These are phyloP conservation scores for Papilio machaon DNA, from an alignment of 1,140 invertebrate species.

Conservation along the genomic window DNA sequence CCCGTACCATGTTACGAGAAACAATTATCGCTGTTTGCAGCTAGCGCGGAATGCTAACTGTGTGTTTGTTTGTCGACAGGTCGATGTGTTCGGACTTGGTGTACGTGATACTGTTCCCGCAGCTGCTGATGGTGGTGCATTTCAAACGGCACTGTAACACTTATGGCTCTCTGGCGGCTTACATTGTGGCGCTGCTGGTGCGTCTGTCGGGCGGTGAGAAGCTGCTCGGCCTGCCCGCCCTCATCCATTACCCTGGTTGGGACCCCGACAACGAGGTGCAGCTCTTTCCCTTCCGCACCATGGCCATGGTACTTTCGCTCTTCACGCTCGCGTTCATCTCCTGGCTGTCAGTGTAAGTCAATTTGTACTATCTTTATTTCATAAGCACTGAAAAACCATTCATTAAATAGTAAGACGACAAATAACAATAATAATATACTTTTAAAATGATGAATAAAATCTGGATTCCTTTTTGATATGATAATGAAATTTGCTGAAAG, in stretches of 20 bases:
- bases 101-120: constrained; percentile 98
- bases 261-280: constrained; percentile 87
- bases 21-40: neutral
- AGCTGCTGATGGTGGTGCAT: constrained; percentile 98
- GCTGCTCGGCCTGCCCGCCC: constrained; percentile 89
- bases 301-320: constrained; percentile 93
- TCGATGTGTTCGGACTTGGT: constrained; percentile 98
- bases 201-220: constrained; percentile 93
- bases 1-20: too few species aligned
- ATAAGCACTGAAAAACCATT: neutral
- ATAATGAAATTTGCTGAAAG: neutral
- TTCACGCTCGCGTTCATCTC: constrained; percentile 90
- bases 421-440: neutral
- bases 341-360: constrained; percentile 87
- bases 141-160: constrained; percentile 97
- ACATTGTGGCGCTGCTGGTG: constrained; percentile 94
- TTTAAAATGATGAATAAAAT: neutral
- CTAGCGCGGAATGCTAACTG: neutral
- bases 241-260: constrained; percentile 95
- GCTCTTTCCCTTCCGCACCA: constrained; percentile 94
- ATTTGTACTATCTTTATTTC: neutral
- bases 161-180: constrained; percentile 96
- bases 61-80: constrained; percentile 77
- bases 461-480: constrained; percentile 4
- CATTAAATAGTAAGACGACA: neutral